These are phyloP conservation scores for Ochropleura plecta DNA, from an alignment of 2,888 invertebrate species.

Conservation along the genomic window DNA sequence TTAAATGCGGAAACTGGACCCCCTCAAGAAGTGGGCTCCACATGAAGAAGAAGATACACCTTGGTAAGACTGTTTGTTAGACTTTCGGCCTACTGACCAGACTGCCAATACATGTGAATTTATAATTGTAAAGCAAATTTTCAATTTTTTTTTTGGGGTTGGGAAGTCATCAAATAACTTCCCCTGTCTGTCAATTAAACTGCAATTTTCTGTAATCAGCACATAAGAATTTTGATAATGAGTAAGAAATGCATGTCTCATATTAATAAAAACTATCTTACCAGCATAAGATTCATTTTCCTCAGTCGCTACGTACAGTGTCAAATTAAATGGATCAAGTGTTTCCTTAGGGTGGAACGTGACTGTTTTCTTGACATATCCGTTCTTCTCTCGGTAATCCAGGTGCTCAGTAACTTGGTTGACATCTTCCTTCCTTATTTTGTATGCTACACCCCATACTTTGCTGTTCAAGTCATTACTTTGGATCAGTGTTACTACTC, in stretches of 20 bases:
- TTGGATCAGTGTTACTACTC: constrained; percentile 96
- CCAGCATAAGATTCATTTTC: constrained; percentile 95
- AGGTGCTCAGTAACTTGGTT: constrained; percentile 94
- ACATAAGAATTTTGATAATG: background rate
- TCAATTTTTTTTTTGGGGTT: no score
- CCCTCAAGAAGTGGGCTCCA: no score
- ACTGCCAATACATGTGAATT: no score
- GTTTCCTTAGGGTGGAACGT: constrained; percentile 92
- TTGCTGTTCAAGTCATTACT: constrained; percentile 89
- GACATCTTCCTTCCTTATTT: constrained; percentile 93
- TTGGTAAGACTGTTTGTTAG: no score
- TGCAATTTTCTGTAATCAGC: background rate
- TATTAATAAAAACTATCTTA: constrained; percentile 61
- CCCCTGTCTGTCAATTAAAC: background rate
- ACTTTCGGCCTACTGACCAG: no score
- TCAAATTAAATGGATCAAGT: constrained; percentile 92
- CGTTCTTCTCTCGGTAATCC: constrained; percentile 98
- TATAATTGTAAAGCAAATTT: background rate
- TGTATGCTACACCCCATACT: constrained; percentile 98
- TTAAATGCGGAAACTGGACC: no score
- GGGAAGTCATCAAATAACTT: no score
- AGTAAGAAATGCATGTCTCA: background rate
- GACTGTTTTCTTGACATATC: constrained; percentile 94
- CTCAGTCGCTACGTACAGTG: constrained; percentile 95
- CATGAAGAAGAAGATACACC: no score